Conservation (phyloP, 2,797 vertebrate species). For the Cephalopachus bancanus region DNA sequence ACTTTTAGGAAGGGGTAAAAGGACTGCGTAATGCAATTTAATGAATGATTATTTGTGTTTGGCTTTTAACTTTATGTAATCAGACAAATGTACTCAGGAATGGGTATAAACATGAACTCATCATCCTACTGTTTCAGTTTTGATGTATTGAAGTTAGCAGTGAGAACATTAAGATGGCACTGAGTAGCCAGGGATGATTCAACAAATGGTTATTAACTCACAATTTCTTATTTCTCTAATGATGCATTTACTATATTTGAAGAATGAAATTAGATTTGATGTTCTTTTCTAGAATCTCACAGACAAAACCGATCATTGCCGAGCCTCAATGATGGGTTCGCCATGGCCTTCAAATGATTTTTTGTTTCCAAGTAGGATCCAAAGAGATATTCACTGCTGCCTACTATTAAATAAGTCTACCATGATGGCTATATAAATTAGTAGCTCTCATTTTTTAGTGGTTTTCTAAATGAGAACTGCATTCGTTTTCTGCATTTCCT, state of each 20-base stretch:
- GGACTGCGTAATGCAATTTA: not conserved
- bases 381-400: not conserved
- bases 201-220: not conserved
- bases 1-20: not conserved
- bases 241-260: not conserved
- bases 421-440: not conserved
- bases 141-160: not conserved
- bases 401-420: not conserved
- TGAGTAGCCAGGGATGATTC: not conserved
- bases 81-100: not conserved
- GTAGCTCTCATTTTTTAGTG: not conserved
- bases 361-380: not conserved
- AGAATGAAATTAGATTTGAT: not conserved
- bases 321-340: not conserved
- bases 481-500: constrained; percentile 13
- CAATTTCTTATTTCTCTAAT: not conserved
- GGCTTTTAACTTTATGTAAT: not conserved
- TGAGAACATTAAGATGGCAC: not conserved
- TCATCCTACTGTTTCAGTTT: not conserved
- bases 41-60: constrained; percentile 31
- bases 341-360: not conserved
- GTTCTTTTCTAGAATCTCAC: not conserved
- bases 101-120: not conserved
- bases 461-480: not conserved
- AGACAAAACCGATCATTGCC: not conserved